Evolutionary conservation across 2,888 invertebrate species (phyloP).

Genomic region (Petrolisthes cinctipes): DNA sequence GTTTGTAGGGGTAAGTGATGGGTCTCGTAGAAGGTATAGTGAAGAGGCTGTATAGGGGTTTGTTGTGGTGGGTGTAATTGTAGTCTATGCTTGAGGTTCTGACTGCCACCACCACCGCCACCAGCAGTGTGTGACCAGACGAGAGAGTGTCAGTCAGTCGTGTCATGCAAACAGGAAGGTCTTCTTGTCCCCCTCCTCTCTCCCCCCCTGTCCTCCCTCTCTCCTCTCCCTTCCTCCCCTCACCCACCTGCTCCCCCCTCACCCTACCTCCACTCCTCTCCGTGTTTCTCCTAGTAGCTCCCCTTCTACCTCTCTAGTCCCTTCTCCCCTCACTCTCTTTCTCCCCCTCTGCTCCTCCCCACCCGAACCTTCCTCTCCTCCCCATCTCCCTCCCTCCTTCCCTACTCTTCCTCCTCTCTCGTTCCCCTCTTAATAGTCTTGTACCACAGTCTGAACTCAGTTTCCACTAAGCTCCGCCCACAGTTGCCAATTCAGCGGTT

Average conservation of each 20-base stretch:
- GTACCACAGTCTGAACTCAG: too few species aligned
- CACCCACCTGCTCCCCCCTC: neutral
- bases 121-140: too few species aligned
- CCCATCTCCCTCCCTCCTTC: neutral
- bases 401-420: neutral
- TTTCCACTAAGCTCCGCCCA: too few species aligned
- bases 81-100: too few species aligned
- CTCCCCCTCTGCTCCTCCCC: neutral
- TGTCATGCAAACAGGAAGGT: too few species aligned
- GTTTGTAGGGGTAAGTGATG: too few species aligned
- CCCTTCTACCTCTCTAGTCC: neutral
- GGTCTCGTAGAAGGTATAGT: too few species aligned
- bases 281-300: neutral
- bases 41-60: too few species aligned
- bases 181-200: neutral
- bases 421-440: neutral
- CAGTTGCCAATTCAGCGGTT: too few species aligned
- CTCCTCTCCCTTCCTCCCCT: neutral
- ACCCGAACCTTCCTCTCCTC: neutral
- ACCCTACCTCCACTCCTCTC: neutral
- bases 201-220: neutral
- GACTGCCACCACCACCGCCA: too few species aligned
- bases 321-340: neutral
- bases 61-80: too few species aligned
- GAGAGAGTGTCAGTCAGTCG: too few species aligned